phyloP scores from a whole-genome alignment of 1,140 invertebrate genomes.

The Zaprionus kolodkinae region DNA sequence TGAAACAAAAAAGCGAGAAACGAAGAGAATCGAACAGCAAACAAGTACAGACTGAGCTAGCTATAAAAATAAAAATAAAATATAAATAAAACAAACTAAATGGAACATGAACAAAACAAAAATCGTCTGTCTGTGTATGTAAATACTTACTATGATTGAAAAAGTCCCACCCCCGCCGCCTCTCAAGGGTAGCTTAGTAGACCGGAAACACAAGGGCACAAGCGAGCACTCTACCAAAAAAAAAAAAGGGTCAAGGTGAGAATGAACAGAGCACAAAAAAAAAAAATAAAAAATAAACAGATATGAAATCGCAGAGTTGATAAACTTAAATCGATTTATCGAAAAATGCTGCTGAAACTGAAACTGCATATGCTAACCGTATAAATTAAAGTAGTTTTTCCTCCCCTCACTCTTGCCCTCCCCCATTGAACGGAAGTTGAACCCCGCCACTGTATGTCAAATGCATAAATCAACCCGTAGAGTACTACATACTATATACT shows the following conservation, averaged over 20 bases:
- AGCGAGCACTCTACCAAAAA: not conserved
- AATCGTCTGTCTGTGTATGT: not conserved
- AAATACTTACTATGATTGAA: not conserved
- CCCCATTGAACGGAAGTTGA: constrained; percentile 12
- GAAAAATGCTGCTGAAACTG: not conserved
- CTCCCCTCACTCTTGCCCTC: not conserved
- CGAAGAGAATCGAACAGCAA: not conserved
- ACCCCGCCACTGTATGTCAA: constrained; percentile 17
- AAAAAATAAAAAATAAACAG: not conserved
- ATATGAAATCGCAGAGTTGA: not conserved
- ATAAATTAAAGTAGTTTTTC: constrained; percentile 2
- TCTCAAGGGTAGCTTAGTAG: not conserved
- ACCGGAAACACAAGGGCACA: not conserved
- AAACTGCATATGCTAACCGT: not conserved
- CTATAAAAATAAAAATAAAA: not conserved
- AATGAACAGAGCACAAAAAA: not conserved
- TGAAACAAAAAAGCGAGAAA: not conserved
- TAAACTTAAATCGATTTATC: not conserved
- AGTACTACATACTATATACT: not conserved
- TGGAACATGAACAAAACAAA: not conserved
- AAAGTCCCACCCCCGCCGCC: not conserved
- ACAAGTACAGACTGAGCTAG: not conserved
- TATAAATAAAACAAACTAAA: not conserved
- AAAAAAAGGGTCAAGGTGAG: constrained; percentile 3
- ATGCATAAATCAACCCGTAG: constrained; percentile 16